phyloP scores from a whole-genome alignment of 2,113 vertebrate genomes.

The Coreoperca whiteheadi region DNA sequence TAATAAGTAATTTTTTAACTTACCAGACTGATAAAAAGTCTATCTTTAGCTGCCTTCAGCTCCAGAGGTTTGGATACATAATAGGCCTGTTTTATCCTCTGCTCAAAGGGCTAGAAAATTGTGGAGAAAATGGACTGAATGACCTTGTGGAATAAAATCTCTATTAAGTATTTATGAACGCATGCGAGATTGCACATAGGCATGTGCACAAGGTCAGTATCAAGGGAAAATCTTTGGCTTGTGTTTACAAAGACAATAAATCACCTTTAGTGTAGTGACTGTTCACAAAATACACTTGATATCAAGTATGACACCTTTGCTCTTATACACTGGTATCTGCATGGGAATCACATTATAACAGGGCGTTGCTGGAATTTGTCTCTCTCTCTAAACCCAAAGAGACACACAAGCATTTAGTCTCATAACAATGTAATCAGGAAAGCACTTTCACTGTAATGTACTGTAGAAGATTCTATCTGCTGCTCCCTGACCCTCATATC shows the following conservation, averaged over 20 bases:
- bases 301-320: slow-evolving; percentile 15
- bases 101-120: neutral
- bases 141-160: slow-evolving; percentile 33
- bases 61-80: slow-evolving; percentile 57
- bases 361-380: neutral
- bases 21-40: slow-evolving; percentile 67
- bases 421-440: slow-evolving; percentile 26
- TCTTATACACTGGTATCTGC: slow-evolving; percentile 16
- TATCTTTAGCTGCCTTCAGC: slow-evolving; percentile 60
- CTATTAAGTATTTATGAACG: slow-evolving; percentile 19
- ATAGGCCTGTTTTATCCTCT: slow-evolving; percentile 42
- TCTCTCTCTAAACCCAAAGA: slow-evolving; percentile 1
- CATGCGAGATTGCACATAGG: slow-evolving; percentile 14
- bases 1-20: slow-evolving; percentile 58
- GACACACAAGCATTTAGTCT: slow-evolving; percentile 3
- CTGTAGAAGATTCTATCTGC: slow-evolving; percentile 1
- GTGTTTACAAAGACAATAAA: slow-evolving; percentile 22
- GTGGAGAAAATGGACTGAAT: slow-evolving; percentile 22
- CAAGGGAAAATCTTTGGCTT: neutral
- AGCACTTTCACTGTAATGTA: slow-evolving; percentile 1
- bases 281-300: slow-evolving; percentile 10
- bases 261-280: slow-evolving; percentile 6
- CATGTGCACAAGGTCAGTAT: neutral
- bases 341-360: slow-evolving; percentile 25
- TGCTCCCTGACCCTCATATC: neutral